Evolutionary conservation across 2,888 invertebrate genomes (phyloP).

Genomic region (Luperina testacea): DNA sequence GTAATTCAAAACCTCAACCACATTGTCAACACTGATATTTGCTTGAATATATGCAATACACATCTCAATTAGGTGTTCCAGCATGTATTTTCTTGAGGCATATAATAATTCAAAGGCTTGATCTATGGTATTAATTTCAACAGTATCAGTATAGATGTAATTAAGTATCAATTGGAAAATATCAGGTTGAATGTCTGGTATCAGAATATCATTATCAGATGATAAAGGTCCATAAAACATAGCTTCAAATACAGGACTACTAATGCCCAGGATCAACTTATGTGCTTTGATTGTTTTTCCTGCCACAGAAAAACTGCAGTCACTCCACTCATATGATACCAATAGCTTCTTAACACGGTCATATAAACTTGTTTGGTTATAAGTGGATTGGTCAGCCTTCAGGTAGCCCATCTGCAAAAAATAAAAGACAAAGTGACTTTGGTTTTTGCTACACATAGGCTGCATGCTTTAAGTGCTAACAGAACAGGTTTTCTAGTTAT

Average conservation of each 20-base stretch:
- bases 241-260: conserved; percentile 92
- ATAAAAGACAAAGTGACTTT: conserved; percentile 24
- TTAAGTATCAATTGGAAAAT: conserved; percentile 91
- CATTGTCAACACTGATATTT: conserved; percentile 90
- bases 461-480: conserved; percentile 15
- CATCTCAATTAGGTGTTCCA: conserved; percentile 87
- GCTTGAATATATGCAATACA: conserved; percentile 89
- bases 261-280: conserved; percentile 91
- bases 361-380: conserved; percentile 80
- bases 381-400: conserved; percentile 72
- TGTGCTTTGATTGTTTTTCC: conserved; percentile 90
- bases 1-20: conserved; percentile 90
- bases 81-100: conserved; percentile 92
- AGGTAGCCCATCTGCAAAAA: conserved; percentile 84
- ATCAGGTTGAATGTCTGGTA: conserved; percentile 91
- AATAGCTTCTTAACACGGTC: conserved; percentile 86
- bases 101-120: conserved; percentile 91
- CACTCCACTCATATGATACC: conserved; percentile 89
- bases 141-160: conserved; percentile 91
- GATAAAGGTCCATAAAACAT: conserved; percentile 92
- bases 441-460: conserved; percentile 36
- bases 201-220: conserved; percentile 84
- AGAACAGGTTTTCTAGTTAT: conserved; percentile 45
- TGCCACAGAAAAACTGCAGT: conserved; percentile 90
- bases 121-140: conserved; percentile 88